Evolutionary conservation across 2,888 invertebrate genomes (phyloP).

Genomic region (Trypoxylon attenuatum): DNA sequence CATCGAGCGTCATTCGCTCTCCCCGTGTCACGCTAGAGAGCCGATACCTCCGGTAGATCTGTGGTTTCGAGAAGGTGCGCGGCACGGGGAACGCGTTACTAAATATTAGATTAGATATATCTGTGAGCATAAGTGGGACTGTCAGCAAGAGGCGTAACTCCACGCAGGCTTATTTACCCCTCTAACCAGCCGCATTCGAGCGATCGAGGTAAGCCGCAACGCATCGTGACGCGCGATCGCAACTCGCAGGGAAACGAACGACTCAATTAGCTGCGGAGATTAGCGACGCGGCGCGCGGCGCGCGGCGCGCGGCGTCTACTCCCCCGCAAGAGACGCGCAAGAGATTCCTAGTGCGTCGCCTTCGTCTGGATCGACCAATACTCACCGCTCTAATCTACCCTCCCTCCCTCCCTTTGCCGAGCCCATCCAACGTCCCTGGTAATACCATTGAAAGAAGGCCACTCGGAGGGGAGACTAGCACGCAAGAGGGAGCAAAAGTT

Average conservation of each 20-base stretch:
- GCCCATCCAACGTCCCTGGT: background rate
- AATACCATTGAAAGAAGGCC: no score
- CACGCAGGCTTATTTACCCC: conserved; percentile 17
- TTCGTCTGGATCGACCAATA: background rate
- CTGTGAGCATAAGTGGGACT: conserved; percentile 12
- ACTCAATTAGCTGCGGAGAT: background rate
- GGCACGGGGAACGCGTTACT: conserved; percentile 12
- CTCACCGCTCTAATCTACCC: background rate
- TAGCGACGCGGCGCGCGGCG: background rate
- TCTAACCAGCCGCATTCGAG: background rate
- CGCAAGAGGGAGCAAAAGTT: conserved; percentile 1
- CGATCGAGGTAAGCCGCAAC: conserved; percentile 5
- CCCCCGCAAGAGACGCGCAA: background rate
- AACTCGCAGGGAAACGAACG: background rate
- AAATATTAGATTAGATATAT: conserved; percentile 10
- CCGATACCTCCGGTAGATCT: background rate
- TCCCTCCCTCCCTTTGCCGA: background rate
- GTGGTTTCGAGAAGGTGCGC: conserved; percentile 7
- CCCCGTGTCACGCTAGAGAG: no score
- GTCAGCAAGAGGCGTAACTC: background rate
- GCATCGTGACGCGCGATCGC: conserved; percentile 7
- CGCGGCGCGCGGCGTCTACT: background rate
- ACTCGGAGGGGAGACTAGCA: no score
- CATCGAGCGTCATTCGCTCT: no score
- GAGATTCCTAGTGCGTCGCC: no score